These are phyloP conservation scores for Poecilia picta DNA, from an alignment of 2,797 vertebrate genomes.

Conservation along the genomic window DNA sequence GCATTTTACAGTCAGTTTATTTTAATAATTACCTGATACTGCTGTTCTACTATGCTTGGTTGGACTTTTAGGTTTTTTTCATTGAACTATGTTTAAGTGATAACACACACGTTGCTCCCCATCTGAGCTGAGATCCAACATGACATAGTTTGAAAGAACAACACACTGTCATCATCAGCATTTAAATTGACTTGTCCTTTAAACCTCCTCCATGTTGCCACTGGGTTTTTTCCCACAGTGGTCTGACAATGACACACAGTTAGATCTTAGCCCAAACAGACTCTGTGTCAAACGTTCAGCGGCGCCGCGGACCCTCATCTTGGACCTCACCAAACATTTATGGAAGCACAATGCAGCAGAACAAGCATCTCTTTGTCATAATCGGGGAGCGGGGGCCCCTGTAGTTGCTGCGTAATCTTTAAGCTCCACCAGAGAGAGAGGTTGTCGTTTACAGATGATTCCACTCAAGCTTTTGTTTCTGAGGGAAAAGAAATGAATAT, in stretches of 20 bases:
- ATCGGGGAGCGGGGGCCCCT: slow-evolving; percentile 55
- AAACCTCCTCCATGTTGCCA: neutral
- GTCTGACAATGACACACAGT: neutral
- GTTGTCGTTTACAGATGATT: slow-evolving; percentile 24
- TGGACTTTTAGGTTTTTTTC: neutral
- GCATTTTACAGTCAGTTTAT: neutral
- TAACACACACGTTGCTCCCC: neutral
- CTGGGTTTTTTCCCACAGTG: neutral
- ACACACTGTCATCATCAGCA: neutral
- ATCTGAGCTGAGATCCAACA: neutral
- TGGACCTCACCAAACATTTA: slow-evolving; percentile 56
- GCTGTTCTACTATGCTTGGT: neutral
- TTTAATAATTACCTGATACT: neutral
- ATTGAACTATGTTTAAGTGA: neutral
- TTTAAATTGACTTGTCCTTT: neutral
- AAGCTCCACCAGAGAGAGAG: slow-evolving; percentile 45
- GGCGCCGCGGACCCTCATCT: slow-evolving; percentile 28
- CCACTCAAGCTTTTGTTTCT: slow-evolving; percentile 5
- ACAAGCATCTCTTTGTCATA: slow-evolving; percentile 71
- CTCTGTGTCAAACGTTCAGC: slow-evolving; percentile 20
- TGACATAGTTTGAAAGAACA: neutral
- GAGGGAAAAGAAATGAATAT: neutral
- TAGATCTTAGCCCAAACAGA: slow-evolving; percentile 9
- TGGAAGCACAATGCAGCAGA: slow-evolving; percentile 50
- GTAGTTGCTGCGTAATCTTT: slow-evolving; percentile 37